These are phyloP conservation scores for Paramacrobiotus metropolitanus DNA, from an alignment of 1,140 invertebrate genomes.

Conservation along the genomic window DNA sequence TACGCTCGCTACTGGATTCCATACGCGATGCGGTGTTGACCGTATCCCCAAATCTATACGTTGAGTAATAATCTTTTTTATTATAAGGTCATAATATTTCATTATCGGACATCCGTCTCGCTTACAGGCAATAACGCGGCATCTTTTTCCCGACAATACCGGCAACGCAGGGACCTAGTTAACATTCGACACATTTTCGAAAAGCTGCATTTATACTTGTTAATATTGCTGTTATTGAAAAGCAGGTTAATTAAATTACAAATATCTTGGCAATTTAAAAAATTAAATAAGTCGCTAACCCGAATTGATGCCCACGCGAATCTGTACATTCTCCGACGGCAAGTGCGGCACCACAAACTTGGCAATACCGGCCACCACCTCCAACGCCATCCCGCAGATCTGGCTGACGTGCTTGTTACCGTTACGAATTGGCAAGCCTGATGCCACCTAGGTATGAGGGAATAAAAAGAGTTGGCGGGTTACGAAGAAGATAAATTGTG, in stretches of 20 bases:
- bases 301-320: conserved; percentile 83
- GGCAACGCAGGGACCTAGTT: conserved; percentile 56
- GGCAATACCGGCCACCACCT: conserved; percentile 54
- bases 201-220: not conserved
- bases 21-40: conserved; percentile 79
- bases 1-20: conserved; percentile 67
- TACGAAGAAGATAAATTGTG: too few relatives aligned
- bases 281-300: too few relatives aligned
- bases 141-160: too few relatives aligned
- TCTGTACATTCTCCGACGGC: conserved; percentile 57
- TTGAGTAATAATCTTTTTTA: too few relatives aligned
- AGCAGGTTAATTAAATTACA: too few relatives aligned
- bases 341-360: conserved; percentile 71
- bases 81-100: too few relatives aligned
- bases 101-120: too few relatives aligned
- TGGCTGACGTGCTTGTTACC: conserved; percentile 32
- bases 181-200: conserved; percentile 5
- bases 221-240: too few relatives aligned
- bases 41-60: conserved; percentile 77
- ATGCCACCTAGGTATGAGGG: too few relatives aligned
- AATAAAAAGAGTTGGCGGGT: too few relatives aligned
- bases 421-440: conserved; percentile 32
- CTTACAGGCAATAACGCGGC: conserved; percentile 64
- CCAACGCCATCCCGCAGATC: conserved; percentile 55
- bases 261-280: too few relatives aligned